phyloP scores from a whole-genome alignment of 2,797 vertebrate genomes.

The Sorex maritimensis region DNA sequence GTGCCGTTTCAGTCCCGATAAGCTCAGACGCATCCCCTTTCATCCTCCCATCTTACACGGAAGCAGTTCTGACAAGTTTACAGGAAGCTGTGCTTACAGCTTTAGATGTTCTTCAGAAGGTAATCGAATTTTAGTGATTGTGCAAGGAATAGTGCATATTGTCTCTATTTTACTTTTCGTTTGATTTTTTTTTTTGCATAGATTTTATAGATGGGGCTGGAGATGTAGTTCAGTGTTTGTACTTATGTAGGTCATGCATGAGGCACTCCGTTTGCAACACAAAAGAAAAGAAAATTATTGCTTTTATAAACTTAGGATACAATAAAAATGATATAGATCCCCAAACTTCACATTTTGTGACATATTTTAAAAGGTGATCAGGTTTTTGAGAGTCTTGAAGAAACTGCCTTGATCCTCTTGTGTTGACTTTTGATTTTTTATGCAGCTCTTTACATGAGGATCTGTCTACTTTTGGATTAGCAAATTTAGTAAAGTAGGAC shows the following conservation, averaged over 20 bases:
- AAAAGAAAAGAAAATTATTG: not conserved
- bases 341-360: conserved; percentile 42
- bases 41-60: conserved; percentile 98
- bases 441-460: conserved; percentile 57
- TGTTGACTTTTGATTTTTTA: conserved; percentile 50
- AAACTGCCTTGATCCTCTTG: not conserved
- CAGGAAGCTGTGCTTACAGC: conserved; percentile 98
- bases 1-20: conserved; percentile 98
- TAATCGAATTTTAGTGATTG: conserved; percentile 85
- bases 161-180: conserved; percentile 52
- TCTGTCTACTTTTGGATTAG: conserved; percentile 46
- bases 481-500: conserved; percentile 53
- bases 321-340: conserved; percentile 56
- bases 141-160: conserved; percentile 62
- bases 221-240: too few species aligned
- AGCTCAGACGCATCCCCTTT: conserved; percentile 99
- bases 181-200: conserved; percentile 6
- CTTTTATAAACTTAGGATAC: conserved; percentile 35
- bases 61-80: conserved; percentile 98
- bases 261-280: too few species aligned
- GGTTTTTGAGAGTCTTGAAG: conserved; percentile 50
- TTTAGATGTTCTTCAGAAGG: conserved; percentile 99
- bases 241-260: too few species aligned
- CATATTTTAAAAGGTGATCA: conserved; percentile 57
- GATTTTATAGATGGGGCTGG: conserved; percentile 24